These are phyloP conservation scores for Toxotes lorentzi DNA, from an alignment of 2,797 vertebrate genomes.

Conservation along the genomic window DNA sequence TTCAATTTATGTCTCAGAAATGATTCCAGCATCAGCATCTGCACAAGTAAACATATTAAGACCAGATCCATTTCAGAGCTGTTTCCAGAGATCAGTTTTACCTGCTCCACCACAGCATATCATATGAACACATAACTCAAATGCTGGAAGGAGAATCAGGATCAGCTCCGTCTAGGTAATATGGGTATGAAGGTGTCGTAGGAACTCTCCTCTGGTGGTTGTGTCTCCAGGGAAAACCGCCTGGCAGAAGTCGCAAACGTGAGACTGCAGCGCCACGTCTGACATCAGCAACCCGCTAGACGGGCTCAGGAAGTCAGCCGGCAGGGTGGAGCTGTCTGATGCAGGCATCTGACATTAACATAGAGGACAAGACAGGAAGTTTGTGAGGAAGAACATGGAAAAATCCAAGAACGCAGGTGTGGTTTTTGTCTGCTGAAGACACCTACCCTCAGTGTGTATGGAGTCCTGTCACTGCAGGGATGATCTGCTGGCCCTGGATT, in stretches of 20 bases:
- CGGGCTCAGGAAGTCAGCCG: slow-evolving; percentile 41
- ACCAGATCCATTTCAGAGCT: not conserved
- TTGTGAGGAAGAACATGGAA: not conserved
- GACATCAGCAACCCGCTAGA: slow-evolving; percentile 67
- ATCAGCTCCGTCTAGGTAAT: slow-evolving; percentile 62
- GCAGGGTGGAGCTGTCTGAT: slow-evolving; percentile 62
- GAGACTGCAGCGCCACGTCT: slow-evolving; percentile 80
- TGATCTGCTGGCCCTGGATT: slow-evolving; percentile 33
- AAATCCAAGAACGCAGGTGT: not conserved
- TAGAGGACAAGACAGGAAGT: not conserved
- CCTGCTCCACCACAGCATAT: slow-evolving; percentile 5
- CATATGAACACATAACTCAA: not conserved
- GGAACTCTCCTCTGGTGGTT: slow-evolving; percentile 80
- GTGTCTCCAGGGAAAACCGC: slow-evolving; percentile 83
- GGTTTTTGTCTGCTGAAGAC: not conserved
- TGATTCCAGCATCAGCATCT: not conserved
- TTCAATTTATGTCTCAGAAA: slow-evolving; percentile 16
- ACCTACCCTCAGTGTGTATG: slow-evolving; percentile 39
- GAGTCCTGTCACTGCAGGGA: slow-evolving; percentile 11
- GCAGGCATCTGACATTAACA: slow-evolving; percentile 74
- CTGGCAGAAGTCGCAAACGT: slow-evolving; percentile 86
- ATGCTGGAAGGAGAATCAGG: not conserved
- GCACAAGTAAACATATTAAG: not conserved
- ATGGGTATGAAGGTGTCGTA: slow-evolving; percentile 84
- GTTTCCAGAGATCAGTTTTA: not conserved